A percentile compares a stretch with the other conserved stretches of the same genome.
phyloP scores from a whole-genome alignment of 2,888 invertebrate genomes.

The Caenorhabditis doughertyi region DNA sequence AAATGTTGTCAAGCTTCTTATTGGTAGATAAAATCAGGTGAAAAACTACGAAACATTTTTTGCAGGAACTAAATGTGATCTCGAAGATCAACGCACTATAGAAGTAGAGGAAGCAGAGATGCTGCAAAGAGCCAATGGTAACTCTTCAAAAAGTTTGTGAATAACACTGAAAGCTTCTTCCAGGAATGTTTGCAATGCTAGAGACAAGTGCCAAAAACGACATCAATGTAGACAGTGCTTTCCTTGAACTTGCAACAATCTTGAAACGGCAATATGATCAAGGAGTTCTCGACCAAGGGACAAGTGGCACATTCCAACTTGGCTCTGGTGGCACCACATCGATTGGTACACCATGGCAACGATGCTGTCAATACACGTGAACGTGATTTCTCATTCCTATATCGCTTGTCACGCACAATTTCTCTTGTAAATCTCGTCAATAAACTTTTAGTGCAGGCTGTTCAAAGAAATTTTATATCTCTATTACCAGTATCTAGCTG shows the following conservation, averaged over 20 bases:
- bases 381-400: slow-evolving; percentile 19
- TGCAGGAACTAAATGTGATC: slow-evolving; percentile 90
- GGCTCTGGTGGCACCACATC: slow-evolving; percentile 72
- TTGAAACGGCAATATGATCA: slow-evolving; percentile 86
- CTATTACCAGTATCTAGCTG: not conserved
- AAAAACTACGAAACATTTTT: not conserved
- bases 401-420: slow-evolving; percentile 24
- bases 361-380: slow-evolving; percentile 66
- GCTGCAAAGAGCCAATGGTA: slow-evolving; percentile 84
- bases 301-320: slow-evolving; percentile 66
- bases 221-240: slow-evolving; percentile 92
- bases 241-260: slow-evolving; percentile 91
- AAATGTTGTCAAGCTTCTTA: slow-evolving; percentile 92
- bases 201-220: slow-evolving; percentile 85
- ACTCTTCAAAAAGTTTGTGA: not conserved
- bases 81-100: slow-evolving; percentile 89
- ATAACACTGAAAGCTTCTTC: not conserved
- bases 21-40: slow-evolving; percentile 86
- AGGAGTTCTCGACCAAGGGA: slow-evolving; percentile 68
- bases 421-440: slow-evolving; percentile 31
- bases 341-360: slow-evolving; percentile 67
- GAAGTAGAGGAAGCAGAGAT: slow-evolving; percentile 92
- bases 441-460: slow-evolving; percentile 24
- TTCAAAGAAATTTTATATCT: not conserved
- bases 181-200: slow-evolving; percentile 78